Evolutionary conservation across 30 jellyfish, hydroid and myxozoan species (phyloP).

Genomic region (Aurelia aurita): DNA sequence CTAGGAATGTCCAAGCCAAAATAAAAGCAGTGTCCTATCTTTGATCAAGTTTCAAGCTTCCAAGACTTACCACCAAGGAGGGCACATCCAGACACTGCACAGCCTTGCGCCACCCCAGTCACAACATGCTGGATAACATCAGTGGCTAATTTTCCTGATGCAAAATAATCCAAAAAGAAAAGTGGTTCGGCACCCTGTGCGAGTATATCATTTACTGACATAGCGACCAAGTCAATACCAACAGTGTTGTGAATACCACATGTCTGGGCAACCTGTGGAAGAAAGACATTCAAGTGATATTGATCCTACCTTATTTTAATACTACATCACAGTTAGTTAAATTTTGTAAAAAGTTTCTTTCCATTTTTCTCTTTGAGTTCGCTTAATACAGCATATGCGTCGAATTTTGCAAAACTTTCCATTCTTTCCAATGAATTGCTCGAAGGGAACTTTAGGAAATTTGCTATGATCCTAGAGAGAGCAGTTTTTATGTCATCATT

Average conservation of each 20-base stretch:
- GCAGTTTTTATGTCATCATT: no score
- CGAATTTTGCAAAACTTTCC: no score
- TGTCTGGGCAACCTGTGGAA: constrained; percentile 13
- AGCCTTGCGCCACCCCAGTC: constrained; percentile 96
- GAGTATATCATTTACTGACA: constrained; percentile 94
- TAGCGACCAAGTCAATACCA: constrained; percentile 96
- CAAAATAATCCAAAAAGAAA: constrained; percentile 90
- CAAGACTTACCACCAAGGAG: constrained; percentile 95
- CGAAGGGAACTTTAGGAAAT: no score
- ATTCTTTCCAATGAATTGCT: no score
- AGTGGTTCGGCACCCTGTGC: constrained; percentile 99
- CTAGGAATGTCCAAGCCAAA: background rate
- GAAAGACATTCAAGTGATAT: no score
- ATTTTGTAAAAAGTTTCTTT: no score
- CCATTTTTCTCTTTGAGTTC: no score
- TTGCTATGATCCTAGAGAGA: no score
- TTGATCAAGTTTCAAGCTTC: no score
- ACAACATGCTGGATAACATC: constrained; percentile 82
- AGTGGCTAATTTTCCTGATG: constrained; percentile 84
- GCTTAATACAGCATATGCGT: no score
- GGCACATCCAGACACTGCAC: constrained; percentile 94
- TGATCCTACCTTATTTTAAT: no score
- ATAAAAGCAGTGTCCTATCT: background rate
- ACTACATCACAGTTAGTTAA: no score
- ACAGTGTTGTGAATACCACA: constrained; percentile 80